Conservation (phyloP, 2,888 invertebrate species). For the Eristalinus aeneus region DNA sequence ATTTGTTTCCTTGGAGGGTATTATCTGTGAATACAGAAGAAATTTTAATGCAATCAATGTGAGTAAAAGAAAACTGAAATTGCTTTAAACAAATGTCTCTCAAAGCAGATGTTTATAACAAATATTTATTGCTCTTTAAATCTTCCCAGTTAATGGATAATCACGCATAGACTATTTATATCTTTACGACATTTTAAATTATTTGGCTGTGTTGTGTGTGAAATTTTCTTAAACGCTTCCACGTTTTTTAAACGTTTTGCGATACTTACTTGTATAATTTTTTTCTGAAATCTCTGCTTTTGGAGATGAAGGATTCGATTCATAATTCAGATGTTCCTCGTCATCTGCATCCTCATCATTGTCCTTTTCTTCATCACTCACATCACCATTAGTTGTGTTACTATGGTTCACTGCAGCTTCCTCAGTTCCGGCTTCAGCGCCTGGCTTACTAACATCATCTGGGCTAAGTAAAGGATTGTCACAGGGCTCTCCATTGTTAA, state of each 20-base stretch:
- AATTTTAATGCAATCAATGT: neutral
- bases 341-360: conserved; percentile 73
- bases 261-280: conserved; percentile 77
- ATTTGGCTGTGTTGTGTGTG: neutral
- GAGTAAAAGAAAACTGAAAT: too few species aligned
- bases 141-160: too few species aligned
- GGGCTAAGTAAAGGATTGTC: conserved; percentile 76
- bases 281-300: conserved; percentile 73
- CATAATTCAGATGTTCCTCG: conserved; percentile 71
- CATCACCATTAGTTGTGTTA: conserved; percentile 71
- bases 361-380: conserved; percentile 71
- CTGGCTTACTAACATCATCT: conserved; percentile 46
- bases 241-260: neutral
- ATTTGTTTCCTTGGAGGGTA: conserved; percentile 74
- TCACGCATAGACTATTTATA: too few species aligned
- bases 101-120: neutral
- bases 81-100: neutral
- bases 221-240: neutral
- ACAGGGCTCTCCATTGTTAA: conserved; percentile 82
- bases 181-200: neutral
- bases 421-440: conserved; percentile 7
- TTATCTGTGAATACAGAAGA: conserved; percentile 74
- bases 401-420: conserved; percentile 31
- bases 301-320: conserved; percentile 71
- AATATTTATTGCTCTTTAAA: neutral